Base-by-base conservation (phyloP, 2,888 invertebrate species). In the Rhogogaster chlorosoma region DNA sequence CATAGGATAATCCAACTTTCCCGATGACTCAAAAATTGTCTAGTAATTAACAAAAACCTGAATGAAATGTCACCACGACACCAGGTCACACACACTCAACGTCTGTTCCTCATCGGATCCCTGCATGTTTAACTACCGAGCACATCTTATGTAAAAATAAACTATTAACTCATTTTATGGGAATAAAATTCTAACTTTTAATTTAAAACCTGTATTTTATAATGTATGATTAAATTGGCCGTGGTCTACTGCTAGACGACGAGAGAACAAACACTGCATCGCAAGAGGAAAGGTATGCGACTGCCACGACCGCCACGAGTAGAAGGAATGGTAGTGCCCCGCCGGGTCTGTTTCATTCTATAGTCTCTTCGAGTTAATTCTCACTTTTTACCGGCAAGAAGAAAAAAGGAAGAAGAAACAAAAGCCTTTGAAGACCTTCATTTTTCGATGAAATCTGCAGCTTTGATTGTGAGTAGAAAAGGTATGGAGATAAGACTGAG, bases 201-300 rank as follows among this genome's bases (percentile, higher is more conserved):
- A 4, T 53, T 53, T n/a, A 22, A 57, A 57, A 61, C 57, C 57
- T 57, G 61, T 57, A 80, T 36, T 36, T 32, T n/a, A 42, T 67
- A 77, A 49, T 49, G 18, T 12, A 38, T 12, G 84, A 86, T 88
- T 88, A 88, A 89, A 90, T 87, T 88, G 88, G 87, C 90, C 91
- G 91, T 90, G 92, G 91, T 92, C 90, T 89, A 89, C 92, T 86
- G 89, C 92, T 86, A 91, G 89, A 89, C 91, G 89, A 90, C 91
- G 91, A 91, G 90, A 91, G 91, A 89, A 90, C 89, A 89, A 89
- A 89, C 89, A 92, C 92, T 92, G 92, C 92, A 92, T 92, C 91
- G 90, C 89, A 90, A 92, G 91, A 83, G 67, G 83, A 83, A 90
- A 92, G 91, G 92, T 92, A 92, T 91, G 92, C 89, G 92, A 92